Evolutionary conservation across 2,797 vertebrate genomes (phyloP), one percentile per base, ranked within the genome.

Genomic region (Pseudochirops corinnae): DNA sequence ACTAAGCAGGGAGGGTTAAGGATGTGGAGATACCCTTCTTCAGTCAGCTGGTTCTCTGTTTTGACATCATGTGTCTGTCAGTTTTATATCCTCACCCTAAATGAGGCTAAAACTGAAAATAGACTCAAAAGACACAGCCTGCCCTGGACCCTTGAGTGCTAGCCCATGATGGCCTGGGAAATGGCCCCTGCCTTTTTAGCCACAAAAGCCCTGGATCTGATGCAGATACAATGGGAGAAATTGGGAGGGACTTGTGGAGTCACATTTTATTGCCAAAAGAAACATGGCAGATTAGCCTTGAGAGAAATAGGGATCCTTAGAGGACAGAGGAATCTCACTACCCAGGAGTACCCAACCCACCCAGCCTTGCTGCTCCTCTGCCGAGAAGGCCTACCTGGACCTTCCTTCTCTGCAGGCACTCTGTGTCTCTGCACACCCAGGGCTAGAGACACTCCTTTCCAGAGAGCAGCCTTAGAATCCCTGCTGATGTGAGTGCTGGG

Each of bases 11-110:
- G n/a, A 29, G 12, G 5, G 31, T 5, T 1, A 91, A 56, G 33
- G n/a, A 52, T 5, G 18, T 26, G 5, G 46, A 28, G 7, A 1
- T 5, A 0, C 0, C 56, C 52, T 46, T 16, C 55, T 92, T 67
- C 1, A 1, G 29, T 26, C 33, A 0, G 0, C 3, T 0, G 0
- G 31, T 39, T 11, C 46, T 55, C 33, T 29, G 3, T 46, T 93
- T 56, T 91, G 92, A 39, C 18, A 0, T 31, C 53, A 13, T 2
- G 3, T 1, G 12, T 55, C 58, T 18, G 12, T 31, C 39, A 46
- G 21, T 39, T 82, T 46, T 21, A 46, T 52, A 31, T 33, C 91
- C 14, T 91, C 3, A 26, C 14, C 31, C 9, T 3, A 60, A 28
- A 55, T 21, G 39, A n/a, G 4, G 5, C 0, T 7, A 13, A 5